Conservation (phyloP, 1,140 invertebrate genomes). For the Heliconius congener region DNA sequence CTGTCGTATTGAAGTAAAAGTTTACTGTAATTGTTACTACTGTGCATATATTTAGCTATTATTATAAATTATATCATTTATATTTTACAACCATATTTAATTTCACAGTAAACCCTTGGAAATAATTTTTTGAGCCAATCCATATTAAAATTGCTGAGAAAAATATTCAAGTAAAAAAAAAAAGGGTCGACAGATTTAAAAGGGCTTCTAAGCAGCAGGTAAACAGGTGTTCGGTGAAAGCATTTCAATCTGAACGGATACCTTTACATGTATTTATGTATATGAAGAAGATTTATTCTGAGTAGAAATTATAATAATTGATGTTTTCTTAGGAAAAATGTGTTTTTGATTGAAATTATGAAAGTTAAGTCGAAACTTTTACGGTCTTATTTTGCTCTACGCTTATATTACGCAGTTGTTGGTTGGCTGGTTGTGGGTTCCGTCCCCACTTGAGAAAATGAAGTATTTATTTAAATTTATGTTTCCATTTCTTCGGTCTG, state of each 20-base stretch:
- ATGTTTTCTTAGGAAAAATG: neutral
- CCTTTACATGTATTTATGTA: neutral
- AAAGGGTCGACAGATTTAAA: conserved; percentile 22
- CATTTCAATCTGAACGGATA: neutral
- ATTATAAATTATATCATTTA: neutral
- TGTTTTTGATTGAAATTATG: neutral
- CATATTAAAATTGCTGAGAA: conserved; percentile 6
- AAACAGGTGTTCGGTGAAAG: conserved; percentile 15
- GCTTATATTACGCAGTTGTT: no score
- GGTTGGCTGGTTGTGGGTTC: no score
- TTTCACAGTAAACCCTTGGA: neutral
- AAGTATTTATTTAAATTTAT: no score
- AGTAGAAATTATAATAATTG: neutral
- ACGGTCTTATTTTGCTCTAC: no score
- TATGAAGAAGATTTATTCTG: neutral
- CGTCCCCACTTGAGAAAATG: no score
- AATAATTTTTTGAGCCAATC: conserved; percentile 1
- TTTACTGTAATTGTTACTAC: neutral
- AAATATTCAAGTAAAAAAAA: conserved; percentile 23
- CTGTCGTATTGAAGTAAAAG: neutral
- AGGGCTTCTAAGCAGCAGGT: conserved; percentile 15
- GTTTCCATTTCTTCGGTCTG: no score
- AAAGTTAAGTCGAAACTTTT: no score
- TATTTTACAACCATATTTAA: neutral
- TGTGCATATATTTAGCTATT: neutral